Evolutionary conservation across 2,888 invertebrate genomes (phyloP), one percentile per base, ranked within the genome.

Genomic region (Dusona sp.): DNA sequence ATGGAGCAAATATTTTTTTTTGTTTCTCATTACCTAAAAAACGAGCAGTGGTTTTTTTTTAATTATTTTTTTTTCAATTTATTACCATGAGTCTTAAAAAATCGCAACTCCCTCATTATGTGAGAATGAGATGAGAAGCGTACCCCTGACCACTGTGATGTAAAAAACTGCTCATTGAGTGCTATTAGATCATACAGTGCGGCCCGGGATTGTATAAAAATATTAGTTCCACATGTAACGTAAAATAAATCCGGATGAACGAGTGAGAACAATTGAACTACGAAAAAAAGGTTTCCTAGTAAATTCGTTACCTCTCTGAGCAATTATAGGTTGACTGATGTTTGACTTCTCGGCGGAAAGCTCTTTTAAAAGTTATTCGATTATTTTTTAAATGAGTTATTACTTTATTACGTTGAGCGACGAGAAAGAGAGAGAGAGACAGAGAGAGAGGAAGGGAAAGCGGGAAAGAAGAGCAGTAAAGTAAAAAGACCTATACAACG

Each of bases 351-450:
- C 79, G 70, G 36, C 9, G 42, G 45, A 67, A 75, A 45, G 73
- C 72, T 77, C 57, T 73, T 80, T 33, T 51, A 67, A 82, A 54
- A 77, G 80, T 80, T 67, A 86, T 86, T 78, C 78, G 77, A 86
- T 86, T 83, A 83, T 73, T 82, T 73, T 80, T 77, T 42, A 77
- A 67, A 42, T 68, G 45, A 78, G 80, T 83, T 86, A 78, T 84
- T 75, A 64, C 68, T 77, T 83, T 72, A 84, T 84, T 75, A 82
- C 68, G 33, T 75, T 65, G 61, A 51, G 45, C 54, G 77, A 54
- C 13, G 29, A 13, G 45, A 72, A n/a, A 11, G n/a, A 51, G 51
- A 80, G 51, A 25, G 29, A 48, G 22, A 61, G 29, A 13, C 36
- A 72, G 29, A 11, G n/a, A 51, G 51, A 80, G 51, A 25, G 29